These are phyloP conservation scores for Metaphire vulgaris DNA, from an alignment of 1,140 invertebrate species.

Conservation along the genomic window DNA sequence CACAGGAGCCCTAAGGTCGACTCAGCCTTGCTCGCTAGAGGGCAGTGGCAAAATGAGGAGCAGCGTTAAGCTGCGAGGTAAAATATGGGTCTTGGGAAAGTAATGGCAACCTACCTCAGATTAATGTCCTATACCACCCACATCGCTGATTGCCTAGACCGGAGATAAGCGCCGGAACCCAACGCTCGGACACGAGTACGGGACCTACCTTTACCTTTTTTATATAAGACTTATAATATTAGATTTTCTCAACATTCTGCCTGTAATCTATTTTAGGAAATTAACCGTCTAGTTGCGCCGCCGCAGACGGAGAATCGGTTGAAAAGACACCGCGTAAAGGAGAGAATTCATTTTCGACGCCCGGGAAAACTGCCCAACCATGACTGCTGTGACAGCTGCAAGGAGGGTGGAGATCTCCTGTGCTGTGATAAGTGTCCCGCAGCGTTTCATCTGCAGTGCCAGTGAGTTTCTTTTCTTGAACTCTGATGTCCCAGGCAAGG, in stretches of 20 bases:
- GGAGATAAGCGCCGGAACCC: neutral
- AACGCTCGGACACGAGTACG: neutral
- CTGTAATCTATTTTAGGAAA: constrained; percentile 62
- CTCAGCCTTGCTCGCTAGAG: no score
- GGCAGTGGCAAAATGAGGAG: no score
- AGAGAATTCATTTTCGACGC: constrained; percentile 69
- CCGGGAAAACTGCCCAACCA: constrained; percentile 85
- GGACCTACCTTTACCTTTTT: neutral
- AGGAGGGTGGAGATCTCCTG: constrained; percentile 87
- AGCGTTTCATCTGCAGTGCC: constrained; percentile 87
- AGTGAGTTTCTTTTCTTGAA: constrained; percentile 60
- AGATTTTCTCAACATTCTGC: constrained; percentile 29
- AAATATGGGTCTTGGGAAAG: no score
- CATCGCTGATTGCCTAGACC: no score
- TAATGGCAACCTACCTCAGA: no score
- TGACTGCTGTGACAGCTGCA: constrained; percentile 75
- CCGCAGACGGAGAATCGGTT: constrained; percentile 64
- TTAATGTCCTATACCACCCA: no score
- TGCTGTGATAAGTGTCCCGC: constrained; percentile 91
- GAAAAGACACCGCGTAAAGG: constrained; percentile 52
- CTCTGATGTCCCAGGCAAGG: neutral
- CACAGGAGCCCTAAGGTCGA: no score
- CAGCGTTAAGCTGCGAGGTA: no score
- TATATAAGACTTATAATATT: constrained; percentile 13
- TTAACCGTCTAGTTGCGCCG: constrained; percentile 76